Evolutionary conservation across 2,888 invertebrate species (phyloP), one percentile per base, ranked within the genome.

Genomic region (Limnephilus lunatus): DNA sequence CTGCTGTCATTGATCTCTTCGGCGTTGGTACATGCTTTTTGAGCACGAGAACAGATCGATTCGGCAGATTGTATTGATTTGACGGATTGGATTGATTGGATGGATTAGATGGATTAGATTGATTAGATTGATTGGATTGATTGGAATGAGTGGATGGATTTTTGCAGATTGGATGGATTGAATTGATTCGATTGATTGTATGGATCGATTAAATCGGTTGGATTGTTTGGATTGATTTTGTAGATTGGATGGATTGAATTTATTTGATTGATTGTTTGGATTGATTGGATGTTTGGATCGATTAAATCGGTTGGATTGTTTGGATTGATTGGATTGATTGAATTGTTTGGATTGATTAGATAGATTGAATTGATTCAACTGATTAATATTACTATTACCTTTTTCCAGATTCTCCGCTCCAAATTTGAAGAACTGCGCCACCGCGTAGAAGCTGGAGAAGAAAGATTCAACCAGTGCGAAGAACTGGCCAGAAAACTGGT

Each of bases 371-470:
- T 9, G 30, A 89, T 89, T 89, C 39, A 44, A 90, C n/a, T 44
- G 39, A 35, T 31, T 35, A 82, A 31, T 35, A 44, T 12, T 30
- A 15, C 48, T 85, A 11, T 81, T 87, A 15, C n/a, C 81, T 48
- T 87, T 81, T 32, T 91, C 48, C 94, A 98, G 97, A 96, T 98
- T 92, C 95, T 99, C 53, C 98, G 98, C 95, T 98, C 98, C 80
- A 99, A 99, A 95, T 99, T 99, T 95, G 98, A 99, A 94, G 99
- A 99, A 95, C 97, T 99, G 90, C 98, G 99, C 93, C 98, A 98
- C 94, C 97, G 98, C 87, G 98, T 99, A 9, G 98, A 99, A 94
- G 97, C 98, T 35, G 99, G 99, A 0, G 97, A 98, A 0, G 99
- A 99, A 94, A 96, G 99, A 92, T 99, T 99, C 95, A 98, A 97